Base-by-base conservation (phyloP, 2,888 invertebrate genomes). In the Autographa pulchrina region DNA sequence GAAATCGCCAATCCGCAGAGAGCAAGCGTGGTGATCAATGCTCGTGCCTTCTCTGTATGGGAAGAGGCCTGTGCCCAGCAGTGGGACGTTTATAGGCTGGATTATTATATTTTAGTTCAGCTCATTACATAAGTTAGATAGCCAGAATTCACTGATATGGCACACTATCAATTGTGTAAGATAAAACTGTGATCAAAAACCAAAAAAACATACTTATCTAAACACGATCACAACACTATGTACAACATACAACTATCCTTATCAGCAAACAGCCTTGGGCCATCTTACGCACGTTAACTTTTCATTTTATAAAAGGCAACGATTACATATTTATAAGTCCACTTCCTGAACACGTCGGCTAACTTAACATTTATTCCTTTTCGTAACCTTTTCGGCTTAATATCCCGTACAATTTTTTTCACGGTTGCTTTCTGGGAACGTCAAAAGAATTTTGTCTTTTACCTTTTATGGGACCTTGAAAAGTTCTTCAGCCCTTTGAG, bases 381-480 rank as follows among this genome's bases (percentile, higher is more conserved):
- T 65, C 67, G 58, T 75, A 66, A 68, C 76, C 62, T 76, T 76
- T 65, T 73, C 67, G 66, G 70, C 76, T 74, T 79, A 72, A 84
- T 81, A 82, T 77, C 18, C 66, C 58, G 60, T 65, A 70, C 62
- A 72, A 9, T 81, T 72, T 73, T 76, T 68, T 78, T 63, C 67
- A 68, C 68, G 61, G 68, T 54, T 68, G 62, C 64, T 77, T 84
- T 68, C 18, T 59, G 67, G 67, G 62, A 62, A 70, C 74, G 72
- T 75, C 65, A 77, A 72, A 80, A 72, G 71, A 82, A 74, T 80
- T 58, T 74, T 59, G 65, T 70, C 52, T 63, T 70, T 82, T 66
- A 75, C 69, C 72, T 84, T 78, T 82, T 72, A 70, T 64, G 60
- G 64, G 58, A 80, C 74, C 75, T 83, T 83, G 75, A 80, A 84